These are phyloP conservation scores for Cryptomyrus ogoouensis DNA, from an alignment of 2,113 vertebrate species.

Conservation along the genomic window DNA sequence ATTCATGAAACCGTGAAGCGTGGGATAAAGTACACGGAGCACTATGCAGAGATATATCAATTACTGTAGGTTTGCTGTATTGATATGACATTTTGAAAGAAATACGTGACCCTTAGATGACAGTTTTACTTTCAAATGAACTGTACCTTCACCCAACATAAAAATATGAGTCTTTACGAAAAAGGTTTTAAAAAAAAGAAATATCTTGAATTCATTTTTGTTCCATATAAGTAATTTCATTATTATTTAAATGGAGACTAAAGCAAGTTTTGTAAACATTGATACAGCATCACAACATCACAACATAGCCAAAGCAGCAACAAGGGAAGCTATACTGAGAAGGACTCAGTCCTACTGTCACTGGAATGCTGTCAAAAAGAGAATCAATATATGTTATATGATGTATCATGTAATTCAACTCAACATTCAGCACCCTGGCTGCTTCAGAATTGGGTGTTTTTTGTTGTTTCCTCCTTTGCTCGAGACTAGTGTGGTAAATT, in stretches of 20 bases:
- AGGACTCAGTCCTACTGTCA: background rate
- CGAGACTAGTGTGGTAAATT: background rate
- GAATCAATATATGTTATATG: background rate
- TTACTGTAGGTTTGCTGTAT: background rate
- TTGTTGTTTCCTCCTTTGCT: background rate
- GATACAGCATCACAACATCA: background rate
- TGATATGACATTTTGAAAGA: background rate
- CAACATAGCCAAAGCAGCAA: background rate
- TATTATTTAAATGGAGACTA: background rate
- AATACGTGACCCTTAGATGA: background rate
- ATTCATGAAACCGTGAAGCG: background rate
- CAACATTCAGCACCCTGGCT: background rate
- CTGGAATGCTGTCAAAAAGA: background rate
- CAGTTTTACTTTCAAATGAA: background rate
- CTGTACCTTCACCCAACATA: background rate
- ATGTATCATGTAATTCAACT: conserved; percentile 2
- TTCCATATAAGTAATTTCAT: background rate
- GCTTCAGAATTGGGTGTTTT: background rate
- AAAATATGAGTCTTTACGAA: background rate
- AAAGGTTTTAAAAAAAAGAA: background rate
- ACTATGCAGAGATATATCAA: background rate
- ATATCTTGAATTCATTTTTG: background rate
- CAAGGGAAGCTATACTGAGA: background rate
- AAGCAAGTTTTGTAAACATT: background rate
- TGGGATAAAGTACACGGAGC: background rate